phyloP scores from a whole-genome alignment of 2,888 invertebrate species.

The Gymnosoma rotundatum region DNA sequence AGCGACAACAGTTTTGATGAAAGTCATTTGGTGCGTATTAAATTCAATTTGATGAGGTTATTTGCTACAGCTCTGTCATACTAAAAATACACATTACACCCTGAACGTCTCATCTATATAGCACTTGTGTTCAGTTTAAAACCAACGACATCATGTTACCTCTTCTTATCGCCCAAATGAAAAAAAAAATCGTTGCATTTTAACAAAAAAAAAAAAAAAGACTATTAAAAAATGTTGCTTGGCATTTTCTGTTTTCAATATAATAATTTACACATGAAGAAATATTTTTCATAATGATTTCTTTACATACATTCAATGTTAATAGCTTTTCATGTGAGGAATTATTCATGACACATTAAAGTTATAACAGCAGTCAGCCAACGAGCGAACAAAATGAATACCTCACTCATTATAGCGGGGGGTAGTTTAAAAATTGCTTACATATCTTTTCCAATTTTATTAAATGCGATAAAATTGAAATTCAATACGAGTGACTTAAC shows the following conservation, averaged over 20 bases:
- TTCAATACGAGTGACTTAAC: constrained; percentile 57
- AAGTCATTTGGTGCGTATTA: constrained; percentile 65
- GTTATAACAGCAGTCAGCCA: constrained; percentile 1
- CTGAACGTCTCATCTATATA: constrained; percentile 20
- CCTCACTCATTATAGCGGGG: not conserved
- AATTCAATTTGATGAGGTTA: constrained; percentile 65
- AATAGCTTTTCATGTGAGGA: not conserved
- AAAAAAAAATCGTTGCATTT: constrained; percentile 57
- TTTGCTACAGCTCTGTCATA: constrained; percentile 34
- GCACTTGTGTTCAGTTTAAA: constrained; percentile 49
- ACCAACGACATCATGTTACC: constrained; percentile 8
- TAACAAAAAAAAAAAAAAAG: constrained; percentile 6
- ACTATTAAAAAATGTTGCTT: not conserved
- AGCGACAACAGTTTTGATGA: constrained; percentile 46
- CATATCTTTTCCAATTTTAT: not conserved
- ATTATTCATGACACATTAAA: constrained; percentile 59
- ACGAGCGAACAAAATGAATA: not conserved
- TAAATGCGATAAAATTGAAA: constrained; percentile 44
- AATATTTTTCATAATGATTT: constrained; percentile 42
- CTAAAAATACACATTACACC: constrained; percentile 13
- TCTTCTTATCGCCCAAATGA: constrained; percentile 45
- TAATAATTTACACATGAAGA: constrained; percentile 55
- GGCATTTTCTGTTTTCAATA: constrained; percentile 23
- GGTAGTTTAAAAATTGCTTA: constrained; percentile 31
- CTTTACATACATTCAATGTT: constrained; percentile 15